Evolutionary conservation across 2,113 vertebrate species (phyloP).

Genomic region (Pterocles orientalis): DNA sequence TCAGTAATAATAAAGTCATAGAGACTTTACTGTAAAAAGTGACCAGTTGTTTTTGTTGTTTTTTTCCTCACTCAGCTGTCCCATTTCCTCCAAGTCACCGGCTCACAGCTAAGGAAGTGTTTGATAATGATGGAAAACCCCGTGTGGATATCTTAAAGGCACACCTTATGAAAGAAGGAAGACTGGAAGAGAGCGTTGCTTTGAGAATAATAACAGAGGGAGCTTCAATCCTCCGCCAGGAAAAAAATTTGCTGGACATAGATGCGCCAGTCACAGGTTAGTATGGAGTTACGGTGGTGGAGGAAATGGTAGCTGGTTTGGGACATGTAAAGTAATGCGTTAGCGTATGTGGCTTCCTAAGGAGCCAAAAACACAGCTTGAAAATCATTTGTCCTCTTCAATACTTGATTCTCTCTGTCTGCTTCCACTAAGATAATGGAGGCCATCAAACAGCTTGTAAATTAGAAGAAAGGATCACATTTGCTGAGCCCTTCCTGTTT

Average conservation of each 20-base stretch:
- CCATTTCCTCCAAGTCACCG: conserved; percentile 98
- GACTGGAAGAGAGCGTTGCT: conserved; percentile 94
- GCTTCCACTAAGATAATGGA: not conserved
- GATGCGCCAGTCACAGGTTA: conserved; percentile 97
- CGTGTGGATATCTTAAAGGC: conserved; percentile 98
- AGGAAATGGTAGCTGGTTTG: not conserved
- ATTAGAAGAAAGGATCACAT: not conserved
- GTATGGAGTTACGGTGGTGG: not conserved
- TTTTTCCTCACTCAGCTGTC: conserved; percentile 81
- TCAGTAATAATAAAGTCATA: too few relatives aligned
- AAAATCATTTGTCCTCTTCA: not conserved
- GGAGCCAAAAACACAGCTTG: not conserved
- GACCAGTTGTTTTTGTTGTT: not conserved
- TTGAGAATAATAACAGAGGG: conserved; percentile 95
- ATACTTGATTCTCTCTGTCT: not conserved
- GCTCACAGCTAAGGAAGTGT: conserved; percentile 97
- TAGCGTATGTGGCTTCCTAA: not conserved
- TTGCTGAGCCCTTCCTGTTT: not conserved
- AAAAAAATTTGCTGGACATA: conserved; percentile 98
- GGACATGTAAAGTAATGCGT: not conserved
- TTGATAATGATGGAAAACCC: conserved; percentile 95
- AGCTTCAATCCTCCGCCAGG: conserved; percentile 90
- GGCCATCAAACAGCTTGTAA: not conserved
- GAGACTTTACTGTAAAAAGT: not conserved
- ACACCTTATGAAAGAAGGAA: conserved; percentile 97